phyloP scores from a whole-genome alignment of 2,113 vertebrate species.

The Triplophysa siluroides region DNA sequence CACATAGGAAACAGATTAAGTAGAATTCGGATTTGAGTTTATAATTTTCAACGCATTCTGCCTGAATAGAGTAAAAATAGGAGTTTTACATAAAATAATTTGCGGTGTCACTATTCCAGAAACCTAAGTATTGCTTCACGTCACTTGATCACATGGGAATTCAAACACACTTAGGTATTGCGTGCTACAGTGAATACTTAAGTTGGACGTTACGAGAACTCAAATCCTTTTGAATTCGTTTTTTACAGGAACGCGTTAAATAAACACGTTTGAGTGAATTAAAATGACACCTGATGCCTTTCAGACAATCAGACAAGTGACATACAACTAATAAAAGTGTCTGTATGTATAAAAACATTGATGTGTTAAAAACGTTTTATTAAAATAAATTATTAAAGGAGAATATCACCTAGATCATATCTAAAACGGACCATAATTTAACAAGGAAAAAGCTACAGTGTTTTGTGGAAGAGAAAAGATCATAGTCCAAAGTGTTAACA shows the following conservation, averaged over 20 bases:
- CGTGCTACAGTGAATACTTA: background rate
- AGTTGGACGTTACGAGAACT: background rate
- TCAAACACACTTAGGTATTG: background rate
- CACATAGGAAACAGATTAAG: background rate
- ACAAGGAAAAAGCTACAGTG: background rate
- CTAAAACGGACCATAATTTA: background rate
- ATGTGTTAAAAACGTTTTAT: background rate
- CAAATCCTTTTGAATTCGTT: background rate
- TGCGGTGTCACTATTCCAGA: background rate
- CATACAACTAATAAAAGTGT: background rate
- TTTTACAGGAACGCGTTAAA: background rate
- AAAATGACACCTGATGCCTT: conserved; percentile 20
- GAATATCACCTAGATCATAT: background rate
- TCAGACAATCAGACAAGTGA: conserved; percentile 49
- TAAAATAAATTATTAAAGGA: background rate
- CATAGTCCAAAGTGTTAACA: background rate
- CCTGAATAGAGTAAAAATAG: background rate
- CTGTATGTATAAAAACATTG: conserved; percentile 28
- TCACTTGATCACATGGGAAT: background rate
- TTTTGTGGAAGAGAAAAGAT: background rate
- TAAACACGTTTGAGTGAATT: conserved; percentile 3
- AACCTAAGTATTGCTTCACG: conserved; percentile 25
- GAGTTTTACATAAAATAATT: background rate
- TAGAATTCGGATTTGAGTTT: background rate
- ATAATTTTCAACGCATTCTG: background rate